Conservation (phyloP, 2,113 vertebrate genomes). For the Geococcyx californianus region DNA sequence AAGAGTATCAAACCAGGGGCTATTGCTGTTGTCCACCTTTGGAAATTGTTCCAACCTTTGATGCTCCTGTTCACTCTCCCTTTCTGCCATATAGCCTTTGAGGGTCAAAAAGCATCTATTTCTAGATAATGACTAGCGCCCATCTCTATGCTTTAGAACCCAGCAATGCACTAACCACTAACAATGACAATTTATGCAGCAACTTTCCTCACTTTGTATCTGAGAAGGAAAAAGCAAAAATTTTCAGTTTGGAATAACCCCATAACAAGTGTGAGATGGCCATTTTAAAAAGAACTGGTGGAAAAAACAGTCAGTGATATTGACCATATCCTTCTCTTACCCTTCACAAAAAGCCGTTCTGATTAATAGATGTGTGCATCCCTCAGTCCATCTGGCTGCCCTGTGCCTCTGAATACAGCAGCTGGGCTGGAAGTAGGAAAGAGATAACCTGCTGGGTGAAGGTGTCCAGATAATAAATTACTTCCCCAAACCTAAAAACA, state of each 20-base stretch:
- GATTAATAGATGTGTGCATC: rapidly evolving
- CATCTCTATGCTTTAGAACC: neutral
- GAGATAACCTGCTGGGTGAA: neutral
- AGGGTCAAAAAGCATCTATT: neutral
- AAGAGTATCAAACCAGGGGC: neutral
- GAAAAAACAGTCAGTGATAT: neutral
- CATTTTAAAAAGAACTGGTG: neutral
- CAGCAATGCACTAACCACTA: neutral
- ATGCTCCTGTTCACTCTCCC: neutral
- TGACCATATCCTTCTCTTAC: neutral
- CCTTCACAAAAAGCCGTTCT: neutral
- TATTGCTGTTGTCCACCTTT: neutral
- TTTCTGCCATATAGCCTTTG: neutral
- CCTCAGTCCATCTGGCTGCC: neutral
- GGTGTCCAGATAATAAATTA: constrained; percentile 24
- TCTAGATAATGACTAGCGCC: neutral
- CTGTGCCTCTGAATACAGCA: neutral
- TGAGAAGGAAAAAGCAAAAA: neutral
- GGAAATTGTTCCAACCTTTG: neutral
- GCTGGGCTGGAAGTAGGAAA: constrained; percentile 1
- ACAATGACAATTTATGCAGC: neutral
- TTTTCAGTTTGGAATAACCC: neutral
- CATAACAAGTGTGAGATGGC: neutral
- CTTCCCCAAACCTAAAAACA: neutral
- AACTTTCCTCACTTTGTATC: neutral